These are phyloP conservation scores for Myrmophylax atrothorax DNA, from an alignment of 2,113 vertebrate species.

Conservation along the genomic window DNA sequence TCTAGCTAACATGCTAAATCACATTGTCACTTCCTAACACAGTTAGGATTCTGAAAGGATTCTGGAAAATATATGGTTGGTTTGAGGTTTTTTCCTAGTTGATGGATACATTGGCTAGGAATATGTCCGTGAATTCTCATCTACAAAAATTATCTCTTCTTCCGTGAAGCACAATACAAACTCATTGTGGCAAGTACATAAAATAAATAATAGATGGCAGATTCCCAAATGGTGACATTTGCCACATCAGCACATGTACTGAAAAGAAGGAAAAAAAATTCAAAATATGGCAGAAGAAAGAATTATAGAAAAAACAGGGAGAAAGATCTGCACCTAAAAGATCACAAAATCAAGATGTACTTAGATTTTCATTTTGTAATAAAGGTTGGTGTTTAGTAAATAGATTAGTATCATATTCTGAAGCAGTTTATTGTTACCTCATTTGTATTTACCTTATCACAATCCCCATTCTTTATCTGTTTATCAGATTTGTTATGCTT, in stretches of 20 bases:
- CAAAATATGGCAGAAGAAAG: not conserved
- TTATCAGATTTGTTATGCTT: constrained; percentile 92
- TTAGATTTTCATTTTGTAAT: not conserved
- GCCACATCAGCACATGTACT: not conserved
- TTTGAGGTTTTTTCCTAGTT: no score
- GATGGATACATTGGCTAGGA: not conserved
- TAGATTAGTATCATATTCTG: not conserved
- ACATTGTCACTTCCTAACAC: not conserved
- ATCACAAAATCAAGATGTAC: not conserved
- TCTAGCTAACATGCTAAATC: not conserved
- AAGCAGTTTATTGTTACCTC: not conserved
- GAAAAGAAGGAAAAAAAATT: not conserved
- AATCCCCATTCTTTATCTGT: constrained; percentile 88
- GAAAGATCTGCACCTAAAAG: not conserved
- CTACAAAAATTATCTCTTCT: not conserved
- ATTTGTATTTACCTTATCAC: constrained; percentile 88
- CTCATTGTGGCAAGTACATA: not conserved
- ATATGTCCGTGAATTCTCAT: not conserved
- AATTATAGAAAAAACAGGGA: not conserved
- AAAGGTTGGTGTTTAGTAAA: not conserved
- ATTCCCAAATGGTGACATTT: not conserved
- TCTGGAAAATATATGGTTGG: not conserved
- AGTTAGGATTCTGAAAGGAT: not conserved
- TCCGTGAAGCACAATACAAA: not conserved
- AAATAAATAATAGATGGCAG: not conserved